Conservation (phyloP, 2,113 vertebrate genomes). For the Limanda limanda region DNA sequence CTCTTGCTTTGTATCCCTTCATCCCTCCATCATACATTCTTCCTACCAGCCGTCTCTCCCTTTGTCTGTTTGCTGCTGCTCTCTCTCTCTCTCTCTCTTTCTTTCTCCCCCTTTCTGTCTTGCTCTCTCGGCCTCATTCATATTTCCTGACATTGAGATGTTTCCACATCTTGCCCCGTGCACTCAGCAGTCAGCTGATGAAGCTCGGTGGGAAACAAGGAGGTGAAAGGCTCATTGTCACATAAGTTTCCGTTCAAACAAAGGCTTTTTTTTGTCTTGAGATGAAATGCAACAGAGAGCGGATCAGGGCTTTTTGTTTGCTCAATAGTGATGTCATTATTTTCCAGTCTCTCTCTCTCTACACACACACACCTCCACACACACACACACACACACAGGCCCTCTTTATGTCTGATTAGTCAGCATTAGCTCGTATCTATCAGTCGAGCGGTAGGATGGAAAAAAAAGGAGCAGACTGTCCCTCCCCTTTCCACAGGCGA, state of each 20-base stretch:
- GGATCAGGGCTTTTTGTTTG: conserved; percentile 27
- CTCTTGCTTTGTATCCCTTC: conserved; percentile 12
- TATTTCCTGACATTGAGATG: not conserved
- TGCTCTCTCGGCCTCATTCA: conserved; percentile 6
- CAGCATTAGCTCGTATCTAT: conserved; percentile 48
- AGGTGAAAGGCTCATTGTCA: conserved; percentile 23
- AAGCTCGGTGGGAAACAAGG: conserved; percentile 10
- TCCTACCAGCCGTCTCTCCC: conserved; percentile 3
- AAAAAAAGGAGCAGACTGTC: not conserved
- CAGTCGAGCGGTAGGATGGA: not conserved
- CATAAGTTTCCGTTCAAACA: conserved; percentile 40
- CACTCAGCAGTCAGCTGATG: conserved; percentile 9
- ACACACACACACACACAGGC: conserved; percentile 7
- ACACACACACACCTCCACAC: conserved; percentile 5
- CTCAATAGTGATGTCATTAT: conserved; percentile 84
- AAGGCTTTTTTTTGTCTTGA: conserved; percentile 6
- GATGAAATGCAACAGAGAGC: conserved; percentile 16
- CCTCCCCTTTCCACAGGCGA: conserved; percentile 33
- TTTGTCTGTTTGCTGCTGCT: not conserved
- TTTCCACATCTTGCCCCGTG: conserved; percentile 20
- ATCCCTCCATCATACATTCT: conserved; percentile 35
- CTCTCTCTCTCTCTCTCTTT: not conserved
- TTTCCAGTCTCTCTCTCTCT: conserved; percentile 56
- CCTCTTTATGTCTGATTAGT: conserved; percentile 65
- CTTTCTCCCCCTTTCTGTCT: conserved; percentile 10